Percentiles rank a stretch among this genome's conserved stretches.
Conservation (phyloP, 2,888 invertebrate genomes). For the Lochmaea crataegi region DNA sequence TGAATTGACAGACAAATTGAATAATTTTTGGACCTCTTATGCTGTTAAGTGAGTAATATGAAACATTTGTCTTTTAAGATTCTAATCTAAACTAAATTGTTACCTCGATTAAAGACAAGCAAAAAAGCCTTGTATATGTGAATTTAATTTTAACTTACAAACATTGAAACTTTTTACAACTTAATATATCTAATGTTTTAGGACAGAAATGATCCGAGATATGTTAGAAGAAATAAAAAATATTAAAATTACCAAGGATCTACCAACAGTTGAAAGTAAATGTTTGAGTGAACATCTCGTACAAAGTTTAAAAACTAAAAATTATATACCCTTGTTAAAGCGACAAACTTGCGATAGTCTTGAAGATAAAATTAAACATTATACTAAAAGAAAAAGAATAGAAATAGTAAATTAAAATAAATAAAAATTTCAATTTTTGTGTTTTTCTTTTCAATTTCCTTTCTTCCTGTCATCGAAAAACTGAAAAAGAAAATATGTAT, state of each 20-base stretch:
- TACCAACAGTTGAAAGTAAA: slow-evolving; percentile 26
- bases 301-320: slow-evolving; percentile 75
- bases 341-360: slow-evolving; percentile 84
- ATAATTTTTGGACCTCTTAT: slow-evolving; percentile 79
- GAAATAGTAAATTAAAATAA: slow-evolving; percentile 42
- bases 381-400: slow-evolving; percentile 72
- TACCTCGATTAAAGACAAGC: too few species aligned
- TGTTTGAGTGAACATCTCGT: slow-evolving; percentile 72
- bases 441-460: background rate
- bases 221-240: slow-evolving; percentile 68
- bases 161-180: background rate
- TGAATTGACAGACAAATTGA: slow-evolving; percentile 74
- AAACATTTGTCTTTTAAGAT: background rate
- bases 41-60: slow-evolving; percentile 74
- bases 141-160: too few species aligned
- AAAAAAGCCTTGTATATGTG: too few species aligned
- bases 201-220: slow-evolving; percentile 70
- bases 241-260: slow-evolving; percentile 46
- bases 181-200: slow-evolving; percentile 60
- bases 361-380: slow-evolving; percentile 83
- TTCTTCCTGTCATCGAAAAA: slow-evolving; percentile 38
- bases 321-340: slow-evolving; percentile 79
- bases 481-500: slow-evolving; percentile 29
- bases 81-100: too few species aligned
- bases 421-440: slow-evolving; percentile 14